Base-by-base conservation (phyloP, 1,140 invertebrate genomes). In the Atta cephalotes region DNA sequence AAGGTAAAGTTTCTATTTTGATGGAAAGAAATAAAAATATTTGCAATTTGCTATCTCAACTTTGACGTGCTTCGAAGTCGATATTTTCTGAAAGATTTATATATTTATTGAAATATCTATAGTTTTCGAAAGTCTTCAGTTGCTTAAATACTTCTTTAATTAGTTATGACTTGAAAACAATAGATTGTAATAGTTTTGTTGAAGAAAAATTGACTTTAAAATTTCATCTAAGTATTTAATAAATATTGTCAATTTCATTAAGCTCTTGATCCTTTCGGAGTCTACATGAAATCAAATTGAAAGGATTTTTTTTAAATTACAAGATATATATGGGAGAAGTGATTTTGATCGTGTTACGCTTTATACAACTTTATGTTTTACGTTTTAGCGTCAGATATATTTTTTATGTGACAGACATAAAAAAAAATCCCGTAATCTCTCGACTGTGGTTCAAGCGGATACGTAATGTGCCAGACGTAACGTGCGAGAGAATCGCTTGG, bases 291-390 rank as follows among this genome's bases (percentile, higher is more conserved):
- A 56, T 58, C 53, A 12, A 14, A 18, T 72, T 1, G 21, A 76
- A 76, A 58, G 6, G 1, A 12, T 60, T 39, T 3, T 12, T 39
- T 39, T 39, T 39, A 74, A 76, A 39, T 39, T 60, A 60, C 53
- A 39, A 60, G 10, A 39, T 14, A 35, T 21, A 58, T 35, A 12
- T 25, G 25, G 21, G 53, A 58, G 0, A 58, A 76, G 21, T 49
- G 25, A 74, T 74, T 39, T 74, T 60, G 18, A 76, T 76, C 31
- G 3, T 18, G 16, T 60, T 31, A 76, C 21, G 12, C 10, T 56
- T 58, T 51, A 21, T 31, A 9, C n/a, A 10, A 35, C 53, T 60
- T 60, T 76, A 21, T n/a, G 35, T 21, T 60, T 76, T 76, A 60
- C 72, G 51, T 74, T 35, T 28, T 58, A 39, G 31, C 58, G 21